Evolutionary conservation across 2,113 vertebrate genomes (phyloP), one percentile per base, ranked within the genome.

Genomic region (Danionella cerebrum): DNA sequence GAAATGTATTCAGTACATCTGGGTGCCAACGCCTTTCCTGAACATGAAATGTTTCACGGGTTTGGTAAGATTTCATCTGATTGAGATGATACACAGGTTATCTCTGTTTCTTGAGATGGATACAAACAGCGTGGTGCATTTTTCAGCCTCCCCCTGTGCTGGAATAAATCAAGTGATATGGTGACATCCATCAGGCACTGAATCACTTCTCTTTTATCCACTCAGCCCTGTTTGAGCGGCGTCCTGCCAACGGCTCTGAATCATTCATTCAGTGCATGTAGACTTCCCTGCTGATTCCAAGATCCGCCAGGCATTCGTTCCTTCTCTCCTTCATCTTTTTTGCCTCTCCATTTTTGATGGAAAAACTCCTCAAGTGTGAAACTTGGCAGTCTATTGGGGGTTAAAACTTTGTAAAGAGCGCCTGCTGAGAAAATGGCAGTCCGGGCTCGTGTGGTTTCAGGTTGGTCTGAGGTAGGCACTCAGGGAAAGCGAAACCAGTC

Each of bases 341-440:
- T 14, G 70, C 65, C 71, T 70, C 72, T 67, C 58, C 67, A 72
- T 78, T 79, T 73, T 83, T 80, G 77, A 79, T 74, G 78, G 80
- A 79, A 73, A 75, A 80, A 80, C 78, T 79, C 70, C 78, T 85
- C 76, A 81, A 77, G 80, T 84, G 83, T 84, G 79, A 82, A 83
- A 76, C 70, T 58, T 42, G 58, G 51, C 78, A 50, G 74, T 73
- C 65, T 77, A 71, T 72, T 38, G 50, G 64, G 78, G 77, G 75
- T 76, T 79, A 79, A 82, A 82, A 84, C 79, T 83, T 83, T 81
- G 83, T 88, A 87, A 87, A 89, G 78, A 72, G 69, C 70, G 57
- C 87, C 53, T 84, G 88, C 85, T 87, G 88, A 72, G 85, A 87
- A 90, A 88, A 90, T 89, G 82, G 78, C 77, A 79, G 82, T 77